Evolutionary conservation across 1,140 invertebrate genomes (phyloP).

Genomic region (Macrocentrus cingulum): DNA sequence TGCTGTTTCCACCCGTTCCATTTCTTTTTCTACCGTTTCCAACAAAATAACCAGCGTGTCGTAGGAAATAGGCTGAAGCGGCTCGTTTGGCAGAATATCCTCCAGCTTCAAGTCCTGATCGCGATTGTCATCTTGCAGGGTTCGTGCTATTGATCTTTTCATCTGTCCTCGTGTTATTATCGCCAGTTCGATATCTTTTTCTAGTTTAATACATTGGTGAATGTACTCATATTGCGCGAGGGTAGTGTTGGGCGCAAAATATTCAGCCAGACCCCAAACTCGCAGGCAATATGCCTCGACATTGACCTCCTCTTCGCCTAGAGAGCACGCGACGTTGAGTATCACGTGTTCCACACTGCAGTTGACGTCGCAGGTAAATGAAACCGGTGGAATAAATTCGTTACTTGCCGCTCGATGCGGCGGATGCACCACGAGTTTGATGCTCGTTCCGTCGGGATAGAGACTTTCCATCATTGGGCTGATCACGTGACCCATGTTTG

Average conservation of each 20-base stretch:
- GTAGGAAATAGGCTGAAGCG: constrained; percentile 71
- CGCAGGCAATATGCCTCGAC: constrained; percentile 70
- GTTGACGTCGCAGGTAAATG: constrained; percentile 85
- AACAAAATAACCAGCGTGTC: constrained; percentile 78
- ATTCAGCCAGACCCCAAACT: constrained; percentile 82
- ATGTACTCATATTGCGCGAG: constrained; percentile 91
- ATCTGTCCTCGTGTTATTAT: constrained; percentile 69
- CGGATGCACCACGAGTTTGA: constrained; percentile 82
- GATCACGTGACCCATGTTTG: constrained; percentile 79
- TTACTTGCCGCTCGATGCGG: constrained; percentile 58
- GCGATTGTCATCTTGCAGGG: constrained; percentile 76
- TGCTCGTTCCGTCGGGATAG: constrained; percentile 76
- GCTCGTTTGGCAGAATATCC: constrained; percentile 74
- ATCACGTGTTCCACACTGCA: constrained; percentile 86
- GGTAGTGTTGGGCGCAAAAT: constrained; percentile 68
- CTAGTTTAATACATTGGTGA: constrained; percentile 90
- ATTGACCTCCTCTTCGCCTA: constrained; percentile 71
- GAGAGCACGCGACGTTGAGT: constrained; percentile 79
- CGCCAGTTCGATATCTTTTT: constrained; percentile 84
- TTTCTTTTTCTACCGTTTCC: constrained; percentile 82
- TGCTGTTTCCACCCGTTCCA: constrained; percentile 72
- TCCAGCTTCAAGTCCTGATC: constrained; percentile 71
- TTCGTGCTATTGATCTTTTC: constrained; percentile 68
- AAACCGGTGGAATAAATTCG: constrained; percentile 60
- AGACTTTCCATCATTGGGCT: constrained; percentile 79